Evolutionary conservation across 1,140 invertebrate species (phyloP), one percentile per base, ranked within the genome.

Genomic region (Cyphomyrmex costatus): DNA sequence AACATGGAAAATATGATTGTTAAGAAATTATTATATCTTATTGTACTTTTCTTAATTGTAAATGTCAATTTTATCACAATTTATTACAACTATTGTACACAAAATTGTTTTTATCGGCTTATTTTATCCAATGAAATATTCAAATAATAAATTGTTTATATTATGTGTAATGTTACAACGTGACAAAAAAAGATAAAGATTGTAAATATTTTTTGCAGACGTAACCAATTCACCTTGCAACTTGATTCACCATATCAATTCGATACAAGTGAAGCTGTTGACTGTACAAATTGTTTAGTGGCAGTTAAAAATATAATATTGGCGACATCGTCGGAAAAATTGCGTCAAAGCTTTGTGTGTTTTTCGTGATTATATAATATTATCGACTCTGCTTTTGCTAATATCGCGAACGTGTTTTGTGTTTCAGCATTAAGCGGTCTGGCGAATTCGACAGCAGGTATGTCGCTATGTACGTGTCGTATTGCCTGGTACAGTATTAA

Each of bases 401-500:
- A 91, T 91, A 89, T 65, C 87, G 87, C 60, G 74, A 85, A 88
- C 84, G 90, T 87, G 85, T 91, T 90, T 79, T 95, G 91, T 95
- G 93, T 96, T 96, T 92, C 95, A 96, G 95, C 95, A 74, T 93
- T 96, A 92, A 95, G 95, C 91, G 95, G 95, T 90, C 94, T 96
- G 93, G 94, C 95, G 87, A 95, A 95, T 92, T 95, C 95, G 79
- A 93, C 95, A 92, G 95, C 95, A 94, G 95, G 94, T 95, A 95
- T 95, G 94, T 95, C 95, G 92, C 92, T 95, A 95, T 95, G 95
- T 95, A 95, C 93, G 95, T 95, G 93, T 95, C 94, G 89, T 92
- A 94, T 94, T 95, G 94, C 94, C 93, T 95, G 94, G 94, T 95
- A 95, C 88, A 95, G 94, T 95, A 94, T 94, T 94, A 95, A 95